A percentile compares a stretch with the other conserved stretches of the same genome.
phyloP scores from a whole-genome alignment of 2,797 vertebrate species.

The Chrosomus eos region DNA sequence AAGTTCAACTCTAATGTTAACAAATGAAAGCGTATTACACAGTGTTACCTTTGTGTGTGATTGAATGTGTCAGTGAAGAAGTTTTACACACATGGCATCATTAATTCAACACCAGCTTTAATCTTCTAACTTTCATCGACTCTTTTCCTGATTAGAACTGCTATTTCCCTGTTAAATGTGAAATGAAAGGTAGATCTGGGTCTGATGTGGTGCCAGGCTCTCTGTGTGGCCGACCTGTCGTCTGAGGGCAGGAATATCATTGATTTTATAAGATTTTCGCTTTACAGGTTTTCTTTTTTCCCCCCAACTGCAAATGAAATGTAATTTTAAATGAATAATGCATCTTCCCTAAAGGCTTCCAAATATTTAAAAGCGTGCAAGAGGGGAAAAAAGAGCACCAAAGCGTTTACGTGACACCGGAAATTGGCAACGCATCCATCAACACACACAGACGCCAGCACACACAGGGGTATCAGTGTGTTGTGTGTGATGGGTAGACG shows the following conservation, averaged over 20 bases:
- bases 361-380: constrained; percentile 60
- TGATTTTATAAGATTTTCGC: constrained; percentile 59
- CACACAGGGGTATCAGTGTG: constrained; percentile 45
- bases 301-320: constrained; percentile 54
- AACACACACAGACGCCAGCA: constrained; percentile 48
- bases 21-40: background rate
- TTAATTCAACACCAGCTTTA: background rate
- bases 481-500: constrained; percentile 34
- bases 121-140: constrained; percentile 13
- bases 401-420: constrained; percentile 53
- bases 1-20: no score
- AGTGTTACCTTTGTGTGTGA: background rate
- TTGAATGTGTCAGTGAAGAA: background rate
- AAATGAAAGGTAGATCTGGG: constrained; percentile 25
- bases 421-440: constrained; percentile 57
- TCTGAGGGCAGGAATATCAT: constrained; percentile 59
- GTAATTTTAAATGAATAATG: constrained; percentile 63
- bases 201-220: constrained; percentile 47
- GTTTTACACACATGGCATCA: background rate
- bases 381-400: constrained; percentile 32
- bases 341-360: constrained; percentile 60
- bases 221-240: constrained; percentile 39
- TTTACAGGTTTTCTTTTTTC: constrained; percentile 50
- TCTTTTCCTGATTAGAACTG: constrained; percentile 20
- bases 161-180: constrained; percentile 28